Evolutionary conservation across 2,797 vertebrate species (phyloP).

Genomic region (Momotus momota): DNA sequence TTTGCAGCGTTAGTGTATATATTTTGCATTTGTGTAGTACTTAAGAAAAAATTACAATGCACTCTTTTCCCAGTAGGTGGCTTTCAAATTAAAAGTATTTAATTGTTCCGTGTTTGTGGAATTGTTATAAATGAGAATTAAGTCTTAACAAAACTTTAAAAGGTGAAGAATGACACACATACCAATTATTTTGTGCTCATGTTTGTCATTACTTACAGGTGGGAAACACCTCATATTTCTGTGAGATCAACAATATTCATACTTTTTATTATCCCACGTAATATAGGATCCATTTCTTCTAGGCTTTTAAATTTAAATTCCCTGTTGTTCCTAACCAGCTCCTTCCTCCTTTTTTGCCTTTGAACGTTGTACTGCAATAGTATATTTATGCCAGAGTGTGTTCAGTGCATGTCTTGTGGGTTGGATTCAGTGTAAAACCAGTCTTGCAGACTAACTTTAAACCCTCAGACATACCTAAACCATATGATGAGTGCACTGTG

Average conservation of each 20-base stretch:
- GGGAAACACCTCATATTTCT: not conserved
- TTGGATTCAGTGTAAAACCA: not conserved
- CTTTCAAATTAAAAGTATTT: conserved; percentile 44
- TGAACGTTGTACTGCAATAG: not conserved
- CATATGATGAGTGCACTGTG: not conserved
- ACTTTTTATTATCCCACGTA: not conserved
- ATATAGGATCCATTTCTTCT: not conserved
- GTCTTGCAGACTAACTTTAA: not conserved
- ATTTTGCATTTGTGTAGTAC: not conserved
- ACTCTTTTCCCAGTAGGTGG: conserved; percentile 40
- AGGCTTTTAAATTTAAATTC: conserved; percentile 30
- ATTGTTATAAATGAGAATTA: conserved; percentile 27
- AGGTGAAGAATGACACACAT: not conserved
- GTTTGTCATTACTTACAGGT: not conserved
- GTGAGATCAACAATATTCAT: not conserved
- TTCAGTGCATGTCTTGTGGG: not conserved
- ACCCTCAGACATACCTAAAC: not conserved
- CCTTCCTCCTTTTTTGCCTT: not conserved
- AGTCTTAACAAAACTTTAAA: not conserved
- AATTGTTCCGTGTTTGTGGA: not conserved
- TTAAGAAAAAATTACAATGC: conserved; percentile 27
- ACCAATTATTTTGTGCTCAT: not conserved
- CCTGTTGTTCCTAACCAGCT: not conserved
- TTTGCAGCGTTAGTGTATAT: not conserved
- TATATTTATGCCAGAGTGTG: not conserved